Evolutionary conservation across 1,140 invertebrate genomes (phyloP), one percentile per base, ranked within the genome.

Genomic region (Acyrthosiphon pisum): DNA sequence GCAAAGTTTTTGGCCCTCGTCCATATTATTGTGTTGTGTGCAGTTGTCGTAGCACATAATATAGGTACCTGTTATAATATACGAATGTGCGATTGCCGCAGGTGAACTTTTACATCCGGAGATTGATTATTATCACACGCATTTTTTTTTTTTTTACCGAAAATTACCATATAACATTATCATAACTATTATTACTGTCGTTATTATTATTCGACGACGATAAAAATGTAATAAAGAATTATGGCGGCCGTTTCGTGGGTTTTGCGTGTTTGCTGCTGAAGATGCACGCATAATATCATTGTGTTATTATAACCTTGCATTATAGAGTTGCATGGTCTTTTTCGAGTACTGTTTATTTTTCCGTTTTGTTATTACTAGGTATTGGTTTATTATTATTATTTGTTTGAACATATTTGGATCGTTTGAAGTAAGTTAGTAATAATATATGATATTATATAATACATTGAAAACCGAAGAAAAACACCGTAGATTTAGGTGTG

Each of bases 281-380:
- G 37, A 89, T 53, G 88, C 88, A 89, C 88, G 88, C 88, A 53
- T 89, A 89, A 35, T 88, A 53, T 86, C 22, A 88, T 88, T 50
- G 9, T 50, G 53, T 37, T 50, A 50, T 50, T 22, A 88, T 48
- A 48, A 68, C 60, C 60, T 76, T 4, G 60, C 60, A 76, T 35
- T 2, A 41, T 50, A 89, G 50, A 56, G 48, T 89, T 89, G 88
- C 88, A 89, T 89, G 88, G 88, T 89, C 87, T 50, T 89, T 68
- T 56, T 50, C 83, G 46, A 87, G 46, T 87, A 48, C 44, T 87
- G 14, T 48, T 89, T 56, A 35, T 53, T 37, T 37, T 89, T 89
- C 37, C 6, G 30, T 35, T 23, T 53, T 89, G 37, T 86, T 30
- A 26, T 26, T 23, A 41, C 41, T 88, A 41, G 41, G 41, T 88